These are phyloP conservation scores for Magallana nippona DNA, from an alignment of 2,888 invertebrate genomes.

Conservation along the genomic window DNA sequence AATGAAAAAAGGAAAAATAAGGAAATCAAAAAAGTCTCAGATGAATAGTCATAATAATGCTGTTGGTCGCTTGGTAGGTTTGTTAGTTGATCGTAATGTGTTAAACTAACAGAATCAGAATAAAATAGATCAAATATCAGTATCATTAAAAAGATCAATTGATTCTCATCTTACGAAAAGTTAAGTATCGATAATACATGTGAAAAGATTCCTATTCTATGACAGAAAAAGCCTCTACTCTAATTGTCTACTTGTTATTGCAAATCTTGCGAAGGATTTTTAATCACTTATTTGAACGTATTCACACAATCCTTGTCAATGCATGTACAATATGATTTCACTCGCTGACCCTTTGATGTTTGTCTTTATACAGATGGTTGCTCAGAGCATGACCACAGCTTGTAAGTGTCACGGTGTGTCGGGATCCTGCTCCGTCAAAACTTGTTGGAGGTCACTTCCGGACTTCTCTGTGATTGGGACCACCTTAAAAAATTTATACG, in stretches of 20 bases:
- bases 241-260: no score
- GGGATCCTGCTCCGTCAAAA: conserved; percentile 90
- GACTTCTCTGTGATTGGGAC: conserved; percentile 81
- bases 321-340: no score
- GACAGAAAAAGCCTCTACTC: no score
- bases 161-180: no score
- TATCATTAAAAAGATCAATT: no score
- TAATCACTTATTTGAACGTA: no score
- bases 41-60: conserved; percentile 90
- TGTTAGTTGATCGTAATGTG: no score
- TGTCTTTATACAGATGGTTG: conserved; percentile 83
- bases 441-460: conserved; percentile 89
- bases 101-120: no score
- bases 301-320: no score
- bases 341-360: neutral
- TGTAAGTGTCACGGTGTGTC: conserved; percentile 93
- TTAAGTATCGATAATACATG: no score
- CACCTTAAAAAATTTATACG: conserved; percentile 84
- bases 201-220: no score
- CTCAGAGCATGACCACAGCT: conserved; percentile 83
- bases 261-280: neutral
- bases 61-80: conserved; percentile 87
- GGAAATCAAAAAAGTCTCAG: conserved; percentile 81
- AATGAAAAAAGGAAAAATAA: conserved; percentile 63
- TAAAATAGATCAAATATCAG: no score